Conservation (phyloP, 2,888 invertebrate genomes). For the Callinectes sapidus region DNA sequence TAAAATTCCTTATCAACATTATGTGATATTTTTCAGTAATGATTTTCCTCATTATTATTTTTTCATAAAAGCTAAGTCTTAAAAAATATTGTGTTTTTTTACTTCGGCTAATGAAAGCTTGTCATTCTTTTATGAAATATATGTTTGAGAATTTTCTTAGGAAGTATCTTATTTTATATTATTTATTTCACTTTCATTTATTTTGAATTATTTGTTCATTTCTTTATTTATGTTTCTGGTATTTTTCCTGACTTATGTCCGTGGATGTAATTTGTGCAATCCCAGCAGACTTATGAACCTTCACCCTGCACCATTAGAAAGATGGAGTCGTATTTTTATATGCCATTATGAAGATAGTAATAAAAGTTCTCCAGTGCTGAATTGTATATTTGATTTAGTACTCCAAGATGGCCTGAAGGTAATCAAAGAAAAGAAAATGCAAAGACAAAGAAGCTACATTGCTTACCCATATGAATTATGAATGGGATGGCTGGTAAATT, state of each 20-base stretch:
- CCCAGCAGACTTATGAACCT: neutral
- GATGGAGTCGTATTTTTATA: conserved; percentile 30
- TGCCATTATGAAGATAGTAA: neutral
- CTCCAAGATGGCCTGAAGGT: neutral
- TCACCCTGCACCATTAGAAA: neutral
- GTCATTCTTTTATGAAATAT: too few relatives aligned
- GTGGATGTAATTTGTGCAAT: neutral
- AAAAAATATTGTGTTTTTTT: neutral
- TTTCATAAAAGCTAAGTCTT: too few relatives aligned
- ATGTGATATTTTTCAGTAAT: too few relatives aligned
- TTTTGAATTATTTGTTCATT: neutral
- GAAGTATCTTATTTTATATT: neutral
- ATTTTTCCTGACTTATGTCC: neutral
- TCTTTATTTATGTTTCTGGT: neutral
- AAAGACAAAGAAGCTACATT: too few relatives aligned
- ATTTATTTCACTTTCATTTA: neutral
- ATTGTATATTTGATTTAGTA: neutral
- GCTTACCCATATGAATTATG: too few relatives aligned
- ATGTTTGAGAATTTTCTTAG: too few relatives aligned
- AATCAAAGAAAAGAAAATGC: too few relatives aligned
- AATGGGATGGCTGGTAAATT: too few relatives aligned
- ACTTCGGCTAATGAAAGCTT: neutral
- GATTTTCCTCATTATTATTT: too few relatives aligned
- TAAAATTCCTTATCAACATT: too few relatives aligned
- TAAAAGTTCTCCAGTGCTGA: conserved; percentile 6